A percentile compares a stretch with the other conserved stretches of the same genome.
Evolutionary conservation across 2,888 invertebrate species (phyloP).

Genomic region (Phorcus lineatus): DNA sequence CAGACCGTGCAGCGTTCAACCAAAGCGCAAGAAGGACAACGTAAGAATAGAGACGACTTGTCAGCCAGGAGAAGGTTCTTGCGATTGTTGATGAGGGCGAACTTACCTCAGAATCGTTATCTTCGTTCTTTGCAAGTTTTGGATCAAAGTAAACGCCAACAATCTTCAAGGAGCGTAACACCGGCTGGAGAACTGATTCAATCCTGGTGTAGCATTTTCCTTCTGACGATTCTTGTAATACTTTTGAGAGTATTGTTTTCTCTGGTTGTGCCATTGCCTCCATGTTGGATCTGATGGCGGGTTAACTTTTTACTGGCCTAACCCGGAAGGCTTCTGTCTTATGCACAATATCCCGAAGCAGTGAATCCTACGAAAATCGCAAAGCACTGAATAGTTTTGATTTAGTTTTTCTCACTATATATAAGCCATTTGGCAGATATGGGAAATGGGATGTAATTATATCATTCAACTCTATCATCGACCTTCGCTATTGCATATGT

Average conservation of each 20-base stretch:
- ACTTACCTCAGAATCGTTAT: neutral
- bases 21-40: neutral
- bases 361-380: no score
- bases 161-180: neutral
- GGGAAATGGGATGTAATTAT: no score
- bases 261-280: no score
- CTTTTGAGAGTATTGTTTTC: no score
- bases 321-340: no score
- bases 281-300: neutral
- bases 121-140: neutral
- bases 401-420: no score
- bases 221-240: neutral
- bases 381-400: no score
- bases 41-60: neutral
- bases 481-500: no score
- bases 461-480: no score
- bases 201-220: neutral
- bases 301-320: no score
- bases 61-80: neutral
- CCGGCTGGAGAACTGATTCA: neutral
- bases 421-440: no score
- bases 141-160: neutral
- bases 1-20: neutral
- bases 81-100: neutral
- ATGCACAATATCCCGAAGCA: no score